Percentiles rank a stretch among this genome's conserved stretches.
Conservation (phyloP, 2,888 invertebrate genomes). For the Dimorphilus gyrociliatus region DNA sequence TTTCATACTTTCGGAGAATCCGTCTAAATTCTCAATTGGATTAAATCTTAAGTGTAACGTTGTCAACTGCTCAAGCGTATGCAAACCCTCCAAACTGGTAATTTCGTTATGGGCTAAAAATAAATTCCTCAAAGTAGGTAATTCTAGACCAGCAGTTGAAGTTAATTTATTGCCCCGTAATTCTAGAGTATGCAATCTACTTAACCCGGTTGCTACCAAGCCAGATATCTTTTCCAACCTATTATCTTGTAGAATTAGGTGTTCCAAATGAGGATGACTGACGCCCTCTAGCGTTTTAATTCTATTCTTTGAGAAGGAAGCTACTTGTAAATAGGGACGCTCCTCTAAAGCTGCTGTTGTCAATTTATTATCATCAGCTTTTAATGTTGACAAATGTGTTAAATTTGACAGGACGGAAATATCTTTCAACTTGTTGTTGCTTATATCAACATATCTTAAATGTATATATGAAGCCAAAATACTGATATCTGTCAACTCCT, state of each 20-base stretch:
- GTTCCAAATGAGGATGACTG: slow-evolving; percentile 33
- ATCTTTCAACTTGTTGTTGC: slow-evolving; percentile 31
- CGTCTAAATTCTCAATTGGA: slow-evolving; percentile 29
- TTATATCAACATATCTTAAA: slow-evolving; percentile 34
- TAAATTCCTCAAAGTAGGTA: slow-evolving; percentile 34
- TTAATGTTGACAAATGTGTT: slow-evolving; percentile 31
- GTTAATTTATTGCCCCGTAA: slow-evolving; percentile 31
- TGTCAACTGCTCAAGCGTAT: slow-evolving; percentile 21
- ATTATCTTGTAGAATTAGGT: slow-evolving; percentile 34
- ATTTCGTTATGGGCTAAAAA: slow-evolving; percentile 35
- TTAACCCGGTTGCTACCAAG: slow-evolving; percentile 20
- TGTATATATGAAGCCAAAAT: slow-evolving; percentile 32
- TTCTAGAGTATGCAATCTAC: slow-evolving; percentile 32
- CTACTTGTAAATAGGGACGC: slow-evolving; percentile 32
- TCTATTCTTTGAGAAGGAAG: slow-evolving; percentile 32
- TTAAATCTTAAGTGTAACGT: slow-evolving; percentile 35
- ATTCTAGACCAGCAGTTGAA: slow-evolving; percentile 26
- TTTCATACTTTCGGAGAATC: slow-evolving; percentile 26
- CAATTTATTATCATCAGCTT: slow-evolving; percentile 30
- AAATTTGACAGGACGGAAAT: slow-evolving; percentile 28
- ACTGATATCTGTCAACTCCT: slow-evolving; percentile 27
- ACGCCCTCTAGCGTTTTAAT: slow-evolving; percentile 29
- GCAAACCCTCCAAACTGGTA: slow-evolving; percentile 27
- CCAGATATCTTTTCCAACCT: slow-evolving; percentile 23
- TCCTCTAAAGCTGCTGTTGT: slow-evolving; percentile 25